Conservation (phyloP, 2,797 vertebrate species). For the Labeo calbasu region DNA sequence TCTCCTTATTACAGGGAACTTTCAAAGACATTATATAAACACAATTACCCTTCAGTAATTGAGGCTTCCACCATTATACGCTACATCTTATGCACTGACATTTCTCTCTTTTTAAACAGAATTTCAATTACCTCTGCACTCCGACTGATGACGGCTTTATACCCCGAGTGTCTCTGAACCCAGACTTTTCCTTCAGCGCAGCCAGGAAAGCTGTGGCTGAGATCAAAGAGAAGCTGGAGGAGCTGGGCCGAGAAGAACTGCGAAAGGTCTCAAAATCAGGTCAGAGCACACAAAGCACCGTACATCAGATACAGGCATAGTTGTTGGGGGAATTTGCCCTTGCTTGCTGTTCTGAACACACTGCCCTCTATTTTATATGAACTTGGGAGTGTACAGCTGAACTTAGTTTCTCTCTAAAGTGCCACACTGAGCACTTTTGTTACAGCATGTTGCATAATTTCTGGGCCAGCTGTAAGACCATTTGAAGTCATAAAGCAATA, state of each 20-base stretch:
- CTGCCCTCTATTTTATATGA: not conserved
- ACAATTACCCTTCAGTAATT: not conserved
- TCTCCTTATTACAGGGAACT: not conserved
- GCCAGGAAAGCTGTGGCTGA: conserved; percentile 82
- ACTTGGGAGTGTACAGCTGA: not conserved
- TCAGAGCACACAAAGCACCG: conserved; percentile 51
- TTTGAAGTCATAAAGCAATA: not conserved
- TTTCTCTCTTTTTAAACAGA: conserved; percentile 65
- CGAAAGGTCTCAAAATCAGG: conserved; percentile 82
- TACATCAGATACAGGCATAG: not conserved
- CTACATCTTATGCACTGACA: not conserved
- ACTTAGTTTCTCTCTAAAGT: conserved; percentile 6
- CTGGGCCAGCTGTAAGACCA: not conserved
- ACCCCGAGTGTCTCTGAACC: conserved; percentile 79
- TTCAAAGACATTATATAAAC: not conserved
- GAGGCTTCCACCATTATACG: not conserved
- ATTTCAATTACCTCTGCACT: conserved; percentile 85
- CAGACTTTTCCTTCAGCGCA: conserved; percentile 79
- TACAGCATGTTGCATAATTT: conserved; percentile 7
- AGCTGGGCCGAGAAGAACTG: conserved; percentile 80
- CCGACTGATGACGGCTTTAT: conserved; percentile 82
- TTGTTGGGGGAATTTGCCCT: not conserved
- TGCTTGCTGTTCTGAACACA: conserved; percentile 16
- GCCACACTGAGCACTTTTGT: not conserved
- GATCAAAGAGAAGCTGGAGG: conserved; percentile 82